Base-by-base conservation (phyloP, 2,797 vertebrate species). In the Coracias cyanogaster region DNA sequence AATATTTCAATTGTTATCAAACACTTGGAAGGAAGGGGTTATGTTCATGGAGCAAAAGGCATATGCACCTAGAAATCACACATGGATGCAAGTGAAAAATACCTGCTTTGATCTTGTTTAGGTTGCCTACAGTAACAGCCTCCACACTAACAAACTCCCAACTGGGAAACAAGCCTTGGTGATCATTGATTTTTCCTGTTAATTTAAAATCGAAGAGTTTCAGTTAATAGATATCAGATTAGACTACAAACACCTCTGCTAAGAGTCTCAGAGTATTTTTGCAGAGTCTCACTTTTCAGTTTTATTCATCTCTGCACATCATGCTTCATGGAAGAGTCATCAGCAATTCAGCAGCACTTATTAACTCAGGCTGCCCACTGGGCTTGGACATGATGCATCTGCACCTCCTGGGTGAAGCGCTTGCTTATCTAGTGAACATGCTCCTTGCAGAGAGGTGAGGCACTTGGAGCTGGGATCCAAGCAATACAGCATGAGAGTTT, bases 301-400 rank as follows among this genome's bases (percentile, higher is more conserved):
- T 21, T 54, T 3, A 18, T 62, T 70, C 13, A 65, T 22, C 28
- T 51, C 48, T 35, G 41, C 15, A 20, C 46, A 37, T 15, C 1
- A 0, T 24, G 55, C 41, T 80, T 70, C 31, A 17, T 28, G 49
- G 26, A 28, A 41, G 15, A 49, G 51, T 20, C 46, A 8, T 3
- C 29, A 81, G 46, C 41, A 57, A 35, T 16, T 10, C 28, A 15
- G 60, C 41, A 73, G 20, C 10, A 10, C 39, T 89, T 81, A 73
- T 41, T 66, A 66, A 65, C 18, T 20, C 2, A 0, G 52, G 66
- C n/a, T 66, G 43, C 85, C 65, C 78, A 35, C 46, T 21, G 41
- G 46, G 51, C 41, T 65, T n/a, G 46, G 33, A 35, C 24, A 61
- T 1, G 4, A 62, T 9, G 0, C 1, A 2, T 12, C 51, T 18